Percentiles rank a stretch among this genome's conserved stretches.
These are phyloP conservation scores for Phyllostomus hastatus DNA, from an alignment of 2,113 vertebrate species.

Conservation along the genomic window DNA sequence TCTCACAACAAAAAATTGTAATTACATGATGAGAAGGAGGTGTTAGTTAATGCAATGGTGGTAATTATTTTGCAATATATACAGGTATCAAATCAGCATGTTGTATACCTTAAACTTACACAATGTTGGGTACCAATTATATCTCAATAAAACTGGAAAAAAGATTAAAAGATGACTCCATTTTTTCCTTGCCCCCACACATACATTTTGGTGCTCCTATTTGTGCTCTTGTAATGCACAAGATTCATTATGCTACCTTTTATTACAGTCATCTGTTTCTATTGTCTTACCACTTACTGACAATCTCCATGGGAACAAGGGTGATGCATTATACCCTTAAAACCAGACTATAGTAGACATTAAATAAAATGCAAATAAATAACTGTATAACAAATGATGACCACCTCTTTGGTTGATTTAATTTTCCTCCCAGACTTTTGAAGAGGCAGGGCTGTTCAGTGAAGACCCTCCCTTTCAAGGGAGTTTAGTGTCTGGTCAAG, in stretches of 20 bases:
- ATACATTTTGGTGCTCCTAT: neutral
- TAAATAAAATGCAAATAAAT: neutral
- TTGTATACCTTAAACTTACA: neutral
- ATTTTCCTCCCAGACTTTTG: neutral
- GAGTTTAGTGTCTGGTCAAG: neutral
- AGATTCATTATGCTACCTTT: neutral
- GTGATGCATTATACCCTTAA: neutral
- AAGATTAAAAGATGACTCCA: neutral
- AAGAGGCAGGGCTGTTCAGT: neutral
- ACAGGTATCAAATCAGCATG: too few species aligned
- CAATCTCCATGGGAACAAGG: neutral
- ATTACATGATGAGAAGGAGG: neutral
- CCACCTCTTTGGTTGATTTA: neutral
- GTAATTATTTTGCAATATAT: neutral
- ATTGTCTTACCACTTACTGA: neutral
- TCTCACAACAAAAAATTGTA: neutral
- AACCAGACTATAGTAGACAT: neutral
- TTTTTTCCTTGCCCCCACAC: neutral
- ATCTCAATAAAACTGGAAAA: neutral
- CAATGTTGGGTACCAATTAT: neutral
- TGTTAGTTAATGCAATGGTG: neutral
- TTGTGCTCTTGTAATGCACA: neutral
- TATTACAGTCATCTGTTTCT: neutral
- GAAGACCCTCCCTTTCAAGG: neutral
- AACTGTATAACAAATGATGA: neutral